phyloP scores from a whole-genome alignment of 2,888 invertebrate genomes.

The Cinara cedri region DNA sequence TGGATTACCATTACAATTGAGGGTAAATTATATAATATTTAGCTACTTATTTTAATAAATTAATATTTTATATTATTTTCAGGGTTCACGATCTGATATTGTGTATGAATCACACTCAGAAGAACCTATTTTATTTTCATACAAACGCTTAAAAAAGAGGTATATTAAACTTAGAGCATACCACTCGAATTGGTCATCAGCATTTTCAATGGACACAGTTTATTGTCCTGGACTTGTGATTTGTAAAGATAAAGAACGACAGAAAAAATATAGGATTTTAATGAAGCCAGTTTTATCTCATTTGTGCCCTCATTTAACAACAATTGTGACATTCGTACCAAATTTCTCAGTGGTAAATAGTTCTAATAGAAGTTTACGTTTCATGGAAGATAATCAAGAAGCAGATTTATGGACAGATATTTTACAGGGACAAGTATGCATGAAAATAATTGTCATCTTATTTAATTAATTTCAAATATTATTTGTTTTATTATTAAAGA shows the following conservation, averaged over 20 bases:
- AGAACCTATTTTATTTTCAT: conserved; percentile 75
- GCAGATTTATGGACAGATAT: conserved; percentile 84
- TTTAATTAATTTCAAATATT: neutral
- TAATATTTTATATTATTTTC: conserved; percentile 58
- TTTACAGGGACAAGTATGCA: conserved; percentile 69
- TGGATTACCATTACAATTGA: conserved; percentile 79
- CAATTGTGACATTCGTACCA: conserved; percentile 79
- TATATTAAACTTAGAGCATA: conserved; percentile 68
- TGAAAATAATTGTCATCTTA: neutral
- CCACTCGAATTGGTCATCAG: conserved; percentile 72
- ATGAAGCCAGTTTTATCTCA: conserved; percentile 74
- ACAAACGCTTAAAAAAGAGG: conserved; percentile 66
- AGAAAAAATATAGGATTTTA: conserved; percentile 75
- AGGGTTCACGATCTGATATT: conserved; percentile 71
- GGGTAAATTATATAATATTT: conserved; percentile 65
- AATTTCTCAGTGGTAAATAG: conserved; percentile 80
- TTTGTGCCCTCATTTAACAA: conserved; percentile 76
- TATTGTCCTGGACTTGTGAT: conserved; percentile 77
- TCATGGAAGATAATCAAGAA: conserved; percentile 85
- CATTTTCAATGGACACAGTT: conserved; percentile 72
- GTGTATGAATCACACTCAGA: conserved; percentile 68
- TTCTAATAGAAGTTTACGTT: conserved; percentile 70
- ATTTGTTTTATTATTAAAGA: conserved; percentile 61
- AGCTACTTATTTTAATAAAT: neutral
- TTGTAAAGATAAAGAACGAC: conserved; percentile 72